Evolutionary conservation across 2,797 vertebrate genomes (phyloP).

Genomic region (Coreius guichenoti): DNA sequence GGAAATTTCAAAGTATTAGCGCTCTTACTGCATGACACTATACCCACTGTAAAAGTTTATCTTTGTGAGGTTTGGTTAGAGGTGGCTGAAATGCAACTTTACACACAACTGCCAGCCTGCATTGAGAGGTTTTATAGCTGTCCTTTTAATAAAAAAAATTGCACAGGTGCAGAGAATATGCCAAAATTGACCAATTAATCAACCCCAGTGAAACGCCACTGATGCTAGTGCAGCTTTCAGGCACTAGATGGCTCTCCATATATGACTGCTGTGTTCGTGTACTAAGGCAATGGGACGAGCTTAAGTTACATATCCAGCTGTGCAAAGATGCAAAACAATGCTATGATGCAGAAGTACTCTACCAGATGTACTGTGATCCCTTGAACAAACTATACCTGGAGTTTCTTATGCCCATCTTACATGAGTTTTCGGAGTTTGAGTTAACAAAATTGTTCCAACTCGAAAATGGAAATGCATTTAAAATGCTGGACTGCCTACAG

Average conservation of each 20-base stretch:
- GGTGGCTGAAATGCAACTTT: too few species aligned
- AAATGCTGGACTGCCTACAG: constrained; percentile 18
- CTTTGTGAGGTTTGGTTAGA: too few species aligned
- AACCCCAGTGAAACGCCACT: background rate
- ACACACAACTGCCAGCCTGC: too few species aligned
- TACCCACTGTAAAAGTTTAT: too few species aligned
- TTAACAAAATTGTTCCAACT: constrained; percentile 6
- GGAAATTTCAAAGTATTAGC: too few species aligned
- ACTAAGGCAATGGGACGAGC: background rate
- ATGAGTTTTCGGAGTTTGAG: constrained; percentile 15
- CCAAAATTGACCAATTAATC: constrained; percentile 3
- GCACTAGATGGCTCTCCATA: constrained; percentile 15
- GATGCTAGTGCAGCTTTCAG: background rate
- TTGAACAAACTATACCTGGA: background rate
- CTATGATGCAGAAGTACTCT: constrained; percentile 5
- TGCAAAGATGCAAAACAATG: background rate
- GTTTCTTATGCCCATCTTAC: constrained; percentile 2
- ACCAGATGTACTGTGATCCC: background rate
- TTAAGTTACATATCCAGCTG: background rate
- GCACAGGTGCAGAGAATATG: constrained; percentile 10
- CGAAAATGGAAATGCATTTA: constrained; percentile 15
- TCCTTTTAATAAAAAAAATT: too few species aligned
- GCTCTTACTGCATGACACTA: too few species aligned
- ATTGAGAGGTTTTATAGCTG: too few species aligned
- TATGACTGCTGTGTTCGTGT: constrained; percentile 2